phyloP scores from a whole-genome alignment of 2,797 vertebrate genomes.

The Tympanoctomys barrerae region DNA sequence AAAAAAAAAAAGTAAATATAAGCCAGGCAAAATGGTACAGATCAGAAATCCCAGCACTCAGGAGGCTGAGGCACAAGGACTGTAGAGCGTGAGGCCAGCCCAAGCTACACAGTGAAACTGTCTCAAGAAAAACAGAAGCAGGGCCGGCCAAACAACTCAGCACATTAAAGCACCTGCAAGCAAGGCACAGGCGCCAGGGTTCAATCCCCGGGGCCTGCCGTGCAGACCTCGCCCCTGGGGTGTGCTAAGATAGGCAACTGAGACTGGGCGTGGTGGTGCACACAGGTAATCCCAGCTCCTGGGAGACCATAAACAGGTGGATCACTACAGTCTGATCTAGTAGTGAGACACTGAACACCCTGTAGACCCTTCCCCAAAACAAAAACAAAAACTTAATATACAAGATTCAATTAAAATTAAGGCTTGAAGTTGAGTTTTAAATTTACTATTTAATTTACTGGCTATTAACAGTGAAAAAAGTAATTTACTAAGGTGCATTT shows the following conservation, averaged over 20 bases:
- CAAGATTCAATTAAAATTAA: constrained; percentile 48
- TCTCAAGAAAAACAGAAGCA: too few relatives aligned
- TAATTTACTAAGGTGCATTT: constrained; percentile 30
- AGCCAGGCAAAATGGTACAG: neutral
- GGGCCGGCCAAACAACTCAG: neutral
- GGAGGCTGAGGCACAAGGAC: neutral
- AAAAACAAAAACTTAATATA: neutral
- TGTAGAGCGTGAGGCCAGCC: neutral
- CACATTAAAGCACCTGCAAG: too few relatives aligned
- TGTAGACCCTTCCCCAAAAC: neutral
- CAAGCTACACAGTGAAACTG: neutral
- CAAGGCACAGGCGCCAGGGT: too few relatives aligned
- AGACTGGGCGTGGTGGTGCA: too few relatives aligned
- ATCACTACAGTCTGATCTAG: too few relatives aligned
- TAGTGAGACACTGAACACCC: neutral
- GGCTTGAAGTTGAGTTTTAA: constrained; percentile 43
- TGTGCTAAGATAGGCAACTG: too few relatives aligned
- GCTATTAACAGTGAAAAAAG: constrained; percentile 14
- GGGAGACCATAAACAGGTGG: too few relatives aligned
- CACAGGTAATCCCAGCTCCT: too few relatives aligned
- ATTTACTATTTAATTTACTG: constrained; percentile 56
- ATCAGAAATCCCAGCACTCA: neutral
- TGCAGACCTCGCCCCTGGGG: too few relatives aligned
- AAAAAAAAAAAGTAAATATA: neutral
- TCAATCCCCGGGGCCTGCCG: too few relatives aligned